phyloP scores from a whole-genome alignment of 1,140 invertebrate genomes.

The Lucilia cuprina region DNA sequence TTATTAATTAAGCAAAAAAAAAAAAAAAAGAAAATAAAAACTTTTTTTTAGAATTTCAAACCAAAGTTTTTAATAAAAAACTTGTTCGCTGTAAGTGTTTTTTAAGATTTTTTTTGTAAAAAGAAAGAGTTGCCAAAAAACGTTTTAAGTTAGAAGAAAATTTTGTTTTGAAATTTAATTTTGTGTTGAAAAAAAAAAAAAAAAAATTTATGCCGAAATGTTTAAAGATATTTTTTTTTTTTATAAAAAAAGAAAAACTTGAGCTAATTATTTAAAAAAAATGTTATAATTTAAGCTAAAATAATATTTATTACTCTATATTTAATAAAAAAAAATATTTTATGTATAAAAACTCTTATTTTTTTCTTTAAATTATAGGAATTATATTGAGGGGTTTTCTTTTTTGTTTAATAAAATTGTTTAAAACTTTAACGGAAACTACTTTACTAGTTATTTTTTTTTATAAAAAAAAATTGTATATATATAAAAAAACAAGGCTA shows the following conservation, averaged over 20 bases:
- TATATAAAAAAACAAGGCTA: not conserved
- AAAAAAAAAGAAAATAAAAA: not conserved
- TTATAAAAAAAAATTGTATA: conserved; percentile 27
- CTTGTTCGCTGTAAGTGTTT: not conserved
- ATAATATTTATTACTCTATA: conserved; percentile 24
- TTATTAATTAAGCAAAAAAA: conserved; percentile 37
- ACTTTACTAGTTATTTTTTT: conserved; percentile 18
- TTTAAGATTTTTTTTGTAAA: conserved; percentile 39
- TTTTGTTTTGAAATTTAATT: not conserved
- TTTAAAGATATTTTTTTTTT: not conserved
- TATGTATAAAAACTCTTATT: not conserved
- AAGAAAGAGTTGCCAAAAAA: conserved; percentile 32
- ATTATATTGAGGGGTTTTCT: conserved; percentile 24
- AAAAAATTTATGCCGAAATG: conserved; percentile 21
- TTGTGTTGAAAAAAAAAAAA: not conserved
- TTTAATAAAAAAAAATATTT: conserved; percentile 1
- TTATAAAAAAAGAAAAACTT: conserved; percentile 15
- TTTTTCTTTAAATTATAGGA: conserved; percentile 29
- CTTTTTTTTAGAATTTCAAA: too few relatives aligned
- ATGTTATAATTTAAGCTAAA: conserved; percentile 26
- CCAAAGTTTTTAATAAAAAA: not conserved
- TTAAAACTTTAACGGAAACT: conserved; percentile 34
- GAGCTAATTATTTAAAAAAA: conserved; percentile 21
- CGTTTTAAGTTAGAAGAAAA: conserved; percentile 21
- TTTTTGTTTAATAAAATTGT: not conserved